Evolutionary conservation across 2,888 invertebrate species (phyloP).

Genomic region (Stegophylla sp.): DNA sequence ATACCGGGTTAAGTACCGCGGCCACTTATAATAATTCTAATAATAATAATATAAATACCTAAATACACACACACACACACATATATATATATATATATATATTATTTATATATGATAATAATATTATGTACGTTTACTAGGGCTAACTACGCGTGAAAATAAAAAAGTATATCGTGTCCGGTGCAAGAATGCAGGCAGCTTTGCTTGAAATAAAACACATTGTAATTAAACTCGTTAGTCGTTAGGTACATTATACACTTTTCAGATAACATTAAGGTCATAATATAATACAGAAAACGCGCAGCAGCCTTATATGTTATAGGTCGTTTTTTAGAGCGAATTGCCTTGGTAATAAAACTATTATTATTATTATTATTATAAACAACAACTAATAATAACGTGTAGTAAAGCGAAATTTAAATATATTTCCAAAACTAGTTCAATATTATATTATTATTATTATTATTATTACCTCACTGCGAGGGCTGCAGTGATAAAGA

Average conservation of each 20-base stretch:
- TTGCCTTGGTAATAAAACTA: constrained; percentile 37
- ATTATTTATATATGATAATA: background rate
- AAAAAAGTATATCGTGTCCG: background rate
- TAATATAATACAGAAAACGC: background rate
- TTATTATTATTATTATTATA: too few species aligned
- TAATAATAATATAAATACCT: constrained; percentile 9
- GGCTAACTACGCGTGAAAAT: background rate
- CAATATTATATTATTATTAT: constrained; percentile 26
- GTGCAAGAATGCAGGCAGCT: too few species aligned
- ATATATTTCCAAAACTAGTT: constrained; percentile 43
- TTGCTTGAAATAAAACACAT: background rate
- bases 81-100: background rate
- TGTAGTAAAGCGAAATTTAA: constrained; percentile 35
- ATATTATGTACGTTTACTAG: background rate
- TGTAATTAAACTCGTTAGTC: constrained; percentile 37
- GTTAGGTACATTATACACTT: constrained; percentile 11
- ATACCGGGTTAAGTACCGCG: background rate
- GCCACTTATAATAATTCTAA: background rate
- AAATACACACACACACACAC: too few species aligned
- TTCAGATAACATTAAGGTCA: constrained; percentile 26
- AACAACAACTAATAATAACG: constrained; percentile 33
- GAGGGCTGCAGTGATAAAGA: too few species aligned
- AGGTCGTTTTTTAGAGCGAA: constrained; percentile 7
- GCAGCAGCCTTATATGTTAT: too few species aligned
- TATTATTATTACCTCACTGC: too few species aligned